Evolutionary conservation across 2,113 vertebrate genomes (phyloP), one percentile per base, ranked within the genome.

Genomic region (Machaerirhynchus nigripectus): DNA sequence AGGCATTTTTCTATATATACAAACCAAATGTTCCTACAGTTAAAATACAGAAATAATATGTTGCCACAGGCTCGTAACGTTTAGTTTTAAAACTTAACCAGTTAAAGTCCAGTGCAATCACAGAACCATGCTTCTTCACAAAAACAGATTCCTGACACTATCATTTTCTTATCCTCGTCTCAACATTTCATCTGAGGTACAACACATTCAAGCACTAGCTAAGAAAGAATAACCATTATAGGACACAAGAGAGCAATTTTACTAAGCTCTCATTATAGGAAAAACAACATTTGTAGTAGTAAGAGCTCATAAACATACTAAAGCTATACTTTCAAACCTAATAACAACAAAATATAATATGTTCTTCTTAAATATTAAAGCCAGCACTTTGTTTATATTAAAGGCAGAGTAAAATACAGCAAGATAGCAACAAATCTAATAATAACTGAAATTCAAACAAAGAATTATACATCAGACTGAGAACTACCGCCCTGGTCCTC

Each of bases 11-110:
- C 93, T 97, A 90, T 89, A 93, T 82, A 91, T 94, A 87, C 95
- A 97, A 97, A 96, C 95, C 93, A 97, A 95, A 96, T 95, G 96
- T 95, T 95, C 89, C 95, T 96, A 93, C 79, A 95, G 96, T 96
- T 96, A 98, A 89, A 85, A 91, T 70, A 95, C 89, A 97, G 91
- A 96, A 86, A 94, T 95, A 97, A 95, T 91, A 93, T 30, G 50
- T 94, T 95, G 87, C 92, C 96, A 97, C 77, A 86, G 75, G 89
- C 89, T 84, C 82, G 39, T 75, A 84, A 70, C 20, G 52, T 84
- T 96, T 94, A 64, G 75, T 87, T 96, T 83, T 92, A 19, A 78
- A 89, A 95, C 63, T 97, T 96, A 95, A 93, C 93, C 92, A 96
- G 57, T 84, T 76, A 53, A 89, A 92, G 93, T 63, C 63, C 13